Percentiles rank a stretch among this genome's conserved stretches.
phyloP scores from a whole-genome alignment of 2,797 vertebrate species.

The Coranthus polyacanthus region DNA sequence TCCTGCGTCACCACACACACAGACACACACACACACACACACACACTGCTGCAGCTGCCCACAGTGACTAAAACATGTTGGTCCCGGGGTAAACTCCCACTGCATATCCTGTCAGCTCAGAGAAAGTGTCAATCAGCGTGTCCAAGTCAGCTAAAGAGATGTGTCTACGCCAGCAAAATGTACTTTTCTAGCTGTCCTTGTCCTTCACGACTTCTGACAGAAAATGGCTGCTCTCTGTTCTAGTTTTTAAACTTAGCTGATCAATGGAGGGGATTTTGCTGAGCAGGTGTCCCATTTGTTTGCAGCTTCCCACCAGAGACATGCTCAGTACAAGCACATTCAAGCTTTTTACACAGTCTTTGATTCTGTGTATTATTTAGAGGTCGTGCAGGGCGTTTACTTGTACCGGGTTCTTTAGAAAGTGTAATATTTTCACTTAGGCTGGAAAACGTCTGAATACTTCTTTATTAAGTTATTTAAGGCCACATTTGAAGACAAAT shows the following conservation, averaged over 20 bases:
- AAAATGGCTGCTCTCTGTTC: conserved; percentile 26
- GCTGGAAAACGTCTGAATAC: too few species aligned
- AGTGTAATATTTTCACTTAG: too few species aligned
- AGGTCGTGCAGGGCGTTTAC: not conserved
- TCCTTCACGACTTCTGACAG: conserved; percentile 52
- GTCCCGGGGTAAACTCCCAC: conserved; percentile 66
- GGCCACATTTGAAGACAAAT: too few species aligned
- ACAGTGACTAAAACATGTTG: conserved; percentile 46
- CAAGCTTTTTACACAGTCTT: not conserved
- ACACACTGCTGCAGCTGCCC: conserved; percentile 28
- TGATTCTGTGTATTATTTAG: conserved; percentile 7
- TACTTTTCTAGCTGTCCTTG: conserved; percentile 48
- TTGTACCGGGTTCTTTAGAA: too few species aligned
- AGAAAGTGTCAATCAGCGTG: conserved; percentile 74
- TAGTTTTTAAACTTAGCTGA: conserved; percentile 30
- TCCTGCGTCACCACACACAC: conserved; percentile 28
- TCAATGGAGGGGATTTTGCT: conserved; percentile 22
- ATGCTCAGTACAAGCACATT: conserved; percentile 10
- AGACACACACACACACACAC: conserved; percentile 25
- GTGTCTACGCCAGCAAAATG: conserved; percentile 51
- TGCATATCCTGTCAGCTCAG: conserved; percentile 67
- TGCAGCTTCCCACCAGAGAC: conserved; percentile 20
- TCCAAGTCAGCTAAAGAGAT: conserved; percentile 67
- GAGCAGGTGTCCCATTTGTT: conserved; percentile 28
- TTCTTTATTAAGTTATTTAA: too few species aligned